Evolutionary conservation across 2,797 vertebrate genomes (phyloP), one percentile per base, ranked within the genome.

Genomic region (Smutsia temminckii): DNA sequence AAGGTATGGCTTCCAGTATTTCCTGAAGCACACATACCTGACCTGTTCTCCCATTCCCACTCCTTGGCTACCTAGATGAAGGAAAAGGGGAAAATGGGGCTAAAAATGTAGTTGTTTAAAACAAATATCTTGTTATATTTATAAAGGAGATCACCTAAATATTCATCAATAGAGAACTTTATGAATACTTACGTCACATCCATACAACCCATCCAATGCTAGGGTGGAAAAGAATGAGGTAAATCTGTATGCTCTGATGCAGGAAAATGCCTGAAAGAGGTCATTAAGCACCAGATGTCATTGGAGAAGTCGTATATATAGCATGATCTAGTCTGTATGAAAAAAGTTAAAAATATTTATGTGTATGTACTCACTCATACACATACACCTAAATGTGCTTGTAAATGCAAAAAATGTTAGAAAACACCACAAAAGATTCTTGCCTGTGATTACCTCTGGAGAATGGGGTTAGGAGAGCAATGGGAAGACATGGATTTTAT

Each of bases 61-160:
- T 63, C n/a, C 51, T 53, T n/a, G 90, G 23, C 27, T n/a, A 59
- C 20, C 14, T 72, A n/a, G 27, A 78, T 20, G 8, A 90, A 80
- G 51, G 32, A 23, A 72, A 84, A 89, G 18, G 23, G 17, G 37
- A 68, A 68, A 37, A 40, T 8, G 2, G 2, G 6, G 8, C n/a
- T 71, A 17, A 91, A 78, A 87, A 13, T 6, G 34, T 14, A 89
- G 69, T 37, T 21, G 32, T 53, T 90, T 27, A 89, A 91, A 85
- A 81, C 13, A 64, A 87, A 78, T 46, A n/a, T 68, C 18, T 42
- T 84, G 5, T 25, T 42, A 64, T 46, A 92, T 57, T 92, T 85
- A 88, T 49, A 89, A 89, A 92, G 74, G n/a, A 92, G 17, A 85
- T 37, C 23, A 77, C 49, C 29, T 83, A 72, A 78, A n/a, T 89